Conservation (phyloP, 2,888 invertebrate genomes). For the Venusia cambrica region DNA sequence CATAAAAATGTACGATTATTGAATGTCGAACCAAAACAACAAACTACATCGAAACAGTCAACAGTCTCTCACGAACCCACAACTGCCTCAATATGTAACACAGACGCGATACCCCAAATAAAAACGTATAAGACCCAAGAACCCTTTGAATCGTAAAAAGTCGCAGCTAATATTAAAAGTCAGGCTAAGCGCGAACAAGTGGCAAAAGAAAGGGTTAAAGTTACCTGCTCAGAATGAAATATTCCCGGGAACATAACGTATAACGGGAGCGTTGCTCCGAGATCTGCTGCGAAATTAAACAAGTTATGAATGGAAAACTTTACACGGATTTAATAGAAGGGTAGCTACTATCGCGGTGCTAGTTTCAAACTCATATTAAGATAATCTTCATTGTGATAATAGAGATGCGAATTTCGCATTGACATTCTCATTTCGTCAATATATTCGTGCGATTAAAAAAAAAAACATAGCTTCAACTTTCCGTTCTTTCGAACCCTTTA, state of each 20-base stretch:
- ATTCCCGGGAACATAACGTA: constrained; percentile 52
- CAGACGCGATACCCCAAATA: neutral
- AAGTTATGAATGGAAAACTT: constrained; percentile 57
- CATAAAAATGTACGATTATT: too few relatives aligned
- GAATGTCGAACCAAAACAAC: too few relatives aligned
- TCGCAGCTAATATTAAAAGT: constrained; percentile 47
- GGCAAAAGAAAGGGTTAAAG: constrained; percentile 47
- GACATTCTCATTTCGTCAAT: too few relatives aligned
- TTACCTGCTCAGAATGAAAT: constrained; percentile 45
- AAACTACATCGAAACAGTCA: too few relatives aligned
- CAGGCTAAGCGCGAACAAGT: constrained; percentile 45
- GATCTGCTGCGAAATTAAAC: constrained; percentile 57
- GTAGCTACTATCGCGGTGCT: constrained; percentile 45
- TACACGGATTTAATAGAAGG: constrained; percentile 45
- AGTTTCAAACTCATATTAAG: constrained; percentile 22
- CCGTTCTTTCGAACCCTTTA: too few relatives aligned
- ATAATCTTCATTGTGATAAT: constrained; percentile 13
- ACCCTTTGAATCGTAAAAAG: constrained; percentile 23
- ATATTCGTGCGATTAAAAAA: too few relatives aligned
- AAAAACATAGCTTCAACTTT: too few relatives aligned
- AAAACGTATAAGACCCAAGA: constrained; percentile 13
- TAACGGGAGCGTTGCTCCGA: constrained; percentile 38
- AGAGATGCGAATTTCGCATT: neutral
- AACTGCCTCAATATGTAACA: neutral
- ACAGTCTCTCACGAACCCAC: too few relatives aligned